Evolutionary conservation across 2,113 vertebrate species (phyloP).

Genomic region (Ammospiza caudacuta): DNA sequence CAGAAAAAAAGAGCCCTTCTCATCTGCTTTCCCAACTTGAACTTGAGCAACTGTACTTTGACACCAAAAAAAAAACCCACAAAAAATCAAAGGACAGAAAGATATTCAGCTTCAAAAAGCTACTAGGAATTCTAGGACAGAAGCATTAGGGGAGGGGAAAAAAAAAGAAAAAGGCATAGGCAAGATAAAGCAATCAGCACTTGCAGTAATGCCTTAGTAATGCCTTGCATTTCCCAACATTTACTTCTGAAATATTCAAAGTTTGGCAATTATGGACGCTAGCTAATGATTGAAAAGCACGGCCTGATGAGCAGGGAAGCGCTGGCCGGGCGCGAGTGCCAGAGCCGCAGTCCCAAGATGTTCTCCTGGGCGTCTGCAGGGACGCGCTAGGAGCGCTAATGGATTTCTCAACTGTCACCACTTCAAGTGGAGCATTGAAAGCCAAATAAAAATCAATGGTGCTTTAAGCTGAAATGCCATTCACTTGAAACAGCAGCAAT

Average conservation of each 20-base stretch:
- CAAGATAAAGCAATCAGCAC: not conserved
- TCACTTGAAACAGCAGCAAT: not conserved
- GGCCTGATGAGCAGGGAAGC: not conserved
- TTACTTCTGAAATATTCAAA: not conserved
- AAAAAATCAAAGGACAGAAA: not conserved
- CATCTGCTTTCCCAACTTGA: not conserved
- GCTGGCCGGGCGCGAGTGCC: not conserved
- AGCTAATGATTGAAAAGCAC: not conserved
- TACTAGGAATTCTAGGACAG: not conserved
- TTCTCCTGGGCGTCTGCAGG: not conserved
- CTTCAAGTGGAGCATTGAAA: not conserved
- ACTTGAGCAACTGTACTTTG: not conserved
- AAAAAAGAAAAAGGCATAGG: not conserved
- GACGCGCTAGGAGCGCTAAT: not conserved
- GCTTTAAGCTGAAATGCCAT: not conserved
- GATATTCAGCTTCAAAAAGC: not conserved
- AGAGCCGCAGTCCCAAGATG: not conserved
- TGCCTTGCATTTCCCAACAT: not conserved
- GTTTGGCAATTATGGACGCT: not conserved
- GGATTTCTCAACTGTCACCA: not conserved
- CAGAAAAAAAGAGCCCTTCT: not conserved
- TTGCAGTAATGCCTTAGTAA: not conserved
- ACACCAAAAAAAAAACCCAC: not conserved
- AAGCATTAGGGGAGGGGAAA: not conserved
- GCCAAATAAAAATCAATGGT: conserved; percentile 18